Evolutionary conservation across 2,888 invertebrate species (phyloP).

Genomic region (Branchellion lobata): DNA sequence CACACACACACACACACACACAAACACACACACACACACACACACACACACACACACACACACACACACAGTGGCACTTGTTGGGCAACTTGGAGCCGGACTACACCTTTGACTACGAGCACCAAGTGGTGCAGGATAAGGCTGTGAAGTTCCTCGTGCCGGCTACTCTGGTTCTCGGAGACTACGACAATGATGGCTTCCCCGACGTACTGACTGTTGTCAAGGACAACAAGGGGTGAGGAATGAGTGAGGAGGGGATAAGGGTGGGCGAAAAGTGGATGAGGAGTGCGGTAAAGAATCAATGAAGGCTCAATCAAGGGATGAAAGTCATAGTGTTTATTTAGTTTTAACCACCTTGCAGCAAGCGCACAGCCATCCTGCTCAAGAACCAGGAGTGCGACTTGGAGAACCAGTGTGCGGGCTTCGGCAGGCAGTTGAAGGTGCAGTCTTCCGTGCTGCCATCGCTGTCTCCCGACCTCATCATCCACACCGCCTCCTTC

Average conservation of each 20-base stretch:
- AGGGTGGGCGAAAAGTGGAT: no score
- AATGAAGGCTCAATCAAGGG: no score
- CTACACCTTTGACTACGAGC: neutral
- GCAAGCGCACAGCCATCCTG: slow-evolving; percentile 39
- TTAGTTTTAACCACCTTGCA: no score
- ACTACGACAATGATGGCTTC: slow-evolving; percentile 93
- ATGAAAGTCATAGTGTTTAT: no score
- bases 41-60: neutral
- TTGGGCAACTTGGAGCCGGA: slow-evolving; percentile 6
- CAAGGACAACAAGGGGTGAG: slow-evolving; percentile 2
- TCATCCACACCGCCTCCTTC: slow-evolving; percentile 69
- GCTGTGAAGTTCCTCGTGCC: slow-evolving; percentile 51
- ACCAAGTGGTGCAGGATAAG: neutral
- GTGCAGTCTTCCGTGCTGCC: slow-evolving; percentile 34
- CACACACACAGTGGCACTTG: slow-evolving; percentile 34
- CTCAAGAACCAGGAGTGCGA: slow-evolving; percentile 47
- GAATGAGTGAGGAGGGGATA: no score
- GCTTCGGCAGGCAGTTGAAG: slow-evolving; percentile 45
- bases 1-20: slow-evolving; percentile 21
- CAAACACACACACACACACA: slow-evolving; percentile 6
- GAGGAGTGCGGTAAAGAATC: no score
- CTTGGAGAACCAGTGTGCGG: slow-evolving; percentile 13
- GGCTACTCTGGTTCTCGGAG: slow-evolving; percentile 77
- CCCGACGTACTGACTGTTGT: slow-evolving; percentile 81
- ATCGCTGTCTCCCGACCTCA: neutral